These are phyloP conservation scores for Saccopteryx bilineata DNA, from an alignment of 2,113 vertebrate species.

Conservation along the genomic window DNA sequence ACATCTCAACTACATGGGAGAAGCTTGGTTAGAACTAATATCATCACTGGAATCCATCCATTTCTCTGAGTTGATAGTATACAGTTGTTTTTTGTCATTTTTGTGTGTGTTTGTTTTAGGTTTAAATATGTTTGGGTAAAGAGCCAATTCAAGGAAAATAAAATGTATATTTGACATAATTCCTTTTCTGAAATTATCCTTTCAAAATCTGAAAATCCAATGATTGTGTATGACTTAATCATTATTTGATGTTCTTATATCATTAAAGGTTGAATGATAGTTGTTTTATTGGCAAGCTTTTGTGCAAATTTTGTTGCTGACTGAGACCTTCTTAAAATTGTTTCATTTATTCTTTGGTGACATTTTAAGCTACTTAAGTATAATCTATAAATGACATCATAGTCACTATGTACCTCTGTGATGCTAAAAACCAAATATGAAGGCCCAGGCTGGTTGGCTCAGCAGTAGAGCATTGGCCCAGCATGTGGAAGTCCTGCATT, in stretches of 20 bases:
- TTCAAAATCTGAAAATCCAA: slow-evolving; percentile 7
- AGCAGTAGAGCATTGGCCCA: no score
- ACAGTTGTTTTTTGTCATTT: not conserved
- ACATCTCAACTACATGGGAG: not conserved
- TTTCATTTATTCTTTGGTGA: not conserved
- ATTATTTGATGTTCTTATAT: not conserved
- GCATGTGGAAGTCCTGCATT: no score
- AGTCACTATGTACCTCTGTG: not conserved
- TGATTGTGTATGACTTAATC: not conserved
- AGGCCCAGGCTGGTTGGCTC: no score
- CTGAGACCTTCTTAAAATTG: not conserved
- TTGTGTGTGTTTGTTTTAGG: not conserved
- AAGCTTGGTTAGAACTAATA: not conserved
- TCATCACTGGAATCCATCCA: not conserved
- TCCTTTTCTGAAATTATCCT: not conserved
- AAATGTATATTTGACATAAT: not conserved
- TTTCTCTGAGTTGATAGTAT: not conserved
- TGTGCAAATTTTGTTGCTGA: not conserved
- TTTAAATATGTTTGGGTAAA: not conserved
- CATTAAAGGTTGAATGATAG: not conserved
- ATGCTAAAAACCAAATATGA: not conserved
- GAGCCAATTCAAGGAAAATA: not conserved
- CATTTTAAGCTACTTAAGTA: not conserved
- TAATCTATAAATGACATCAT: not conserved
- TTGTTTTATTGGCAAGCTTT: not conserved